Evolutionary conservation across 2,888 invertebrate genomes (phyloP).

Genomic region (Nymphalis polychloros): DNA sequence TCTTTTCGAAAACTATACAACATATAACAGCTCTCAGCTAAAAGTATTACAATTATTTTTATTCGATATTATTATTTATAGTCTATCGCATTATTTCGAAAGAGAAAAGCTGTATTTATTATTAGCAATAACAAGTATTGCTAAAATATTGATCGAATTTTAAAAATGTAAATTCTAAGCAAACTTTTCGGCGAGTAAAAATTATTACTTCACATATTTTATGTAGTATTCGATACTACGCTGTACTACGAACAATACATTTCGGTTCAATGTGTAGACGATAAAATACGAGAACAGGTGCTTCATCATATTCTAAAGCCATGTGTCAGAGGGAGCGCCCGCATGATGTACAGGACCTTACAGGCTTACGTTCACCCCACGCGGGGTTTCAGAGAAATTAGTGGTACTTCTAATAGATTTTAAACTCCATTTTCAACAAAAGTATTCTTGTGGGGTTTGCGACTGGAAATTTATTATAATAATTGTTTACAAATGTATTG

Average conservation of each 20-base stretch:
- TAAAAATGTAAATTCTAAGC: slow-evolving; percentile 2
- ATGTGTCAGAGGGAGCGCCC: slow-evolving; percentile 65
- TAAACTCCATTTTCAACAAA: slow-evolving; percentile 37
- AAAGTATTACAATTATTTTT: no score
- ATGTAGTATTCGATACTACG: slow-evolving; percentile 8
- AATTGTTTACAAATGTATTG: background rate
- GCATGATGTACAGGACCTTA: slow-evolving; percentile 74
- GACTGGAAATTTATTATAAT: background rate
- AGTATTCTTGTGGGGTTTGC: slow-evolving; percentile 8
- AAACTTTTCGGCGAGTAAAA: slow-evolving; percentile 8
- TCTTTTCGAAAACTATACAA: no score
- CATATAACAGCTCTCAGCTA: no score
- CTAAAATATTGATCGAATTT: background rate
- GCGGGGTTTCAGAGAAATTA: slow-evolving; percentile 59
- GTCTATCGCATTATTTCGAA: no score
- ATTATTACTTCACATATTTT: slow-evolving; percentile 12
- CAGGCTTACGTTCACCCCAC: slow-evolving; percentile 56
- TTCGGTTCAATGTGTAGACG: slow-evolving; percentile 64
- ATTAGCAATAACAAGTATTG: no score
- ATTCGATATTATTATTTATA: no score
- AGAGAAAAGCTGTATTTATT: no score
- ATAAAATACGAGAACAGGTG: slow-evolving; percentile 78
- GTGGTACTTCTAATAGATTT: slow-evolving; percentile 65
- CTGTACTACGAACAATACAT: slow-evolving; percentile 49
- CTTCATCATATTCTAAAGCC: slow-evolving; percentile 77